Conservation (phyloP, 2,888 invertebrate genomes). For the Macrosoma leucophasiata region DNA sequence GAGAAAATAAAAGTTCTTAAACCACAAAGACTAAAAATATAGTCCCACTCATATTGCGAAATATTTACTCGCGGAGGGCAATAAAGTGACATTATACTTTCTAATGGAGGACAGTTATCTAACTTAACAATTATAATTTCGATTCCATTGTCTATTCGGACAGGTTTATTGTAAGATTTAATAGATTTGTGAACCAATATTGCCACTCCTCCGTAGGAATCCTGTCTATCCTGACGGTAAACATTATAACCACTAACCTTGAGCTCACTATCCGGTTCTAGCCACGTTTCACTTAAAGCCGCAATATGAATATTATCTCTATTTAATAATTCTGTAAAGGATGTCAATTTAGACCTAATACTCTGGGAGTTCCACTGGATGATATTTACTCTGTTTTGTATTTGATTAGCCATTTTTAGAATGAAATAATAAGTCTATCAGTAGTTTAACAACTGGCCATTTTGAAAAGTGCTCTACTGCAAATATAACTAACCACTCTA, state of each 20-base stretch:
- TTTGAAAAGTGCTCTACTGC: constrained; percentile 1
- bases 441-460: background rate
- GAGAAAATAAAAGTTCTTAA: no score
- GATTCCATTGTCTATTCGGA: constrained; percentile 1
- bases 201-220: constrained; percentile 5
- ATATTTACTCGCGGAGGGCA: no score
- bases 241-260: constrained; percentile 2
- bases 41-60: no score
- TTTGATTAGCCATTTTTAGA: background rate
- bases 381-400: constrained; percentile 6
- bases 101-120: constrained; percentile 4
- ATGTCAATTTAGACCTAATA: constrained; percentile 13
- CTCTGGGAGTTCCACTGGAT: constrained; percentile 23
- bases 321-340: constrained; percentile 11
- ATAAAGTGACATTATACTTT: constrained; percentile 8
- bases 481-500: constrained; percentile 2
- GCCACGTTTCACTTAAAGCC: constrained; percentile 17
- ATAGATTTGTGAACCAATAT: constrained; percentile 4
- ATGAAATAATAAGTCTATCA: background rate
- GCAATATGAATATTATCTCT: constrained; percentile 14
- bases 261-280: background rate
- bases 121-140: constrained; percentile 11
- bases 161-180: background rate
- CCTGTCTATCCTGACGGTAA: constrained; percentile 1
- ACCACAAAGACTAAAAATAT: no score